Conservation (phyloP, 2,797 vertebrate species). For the Rhodeus uyekii region DNA sequence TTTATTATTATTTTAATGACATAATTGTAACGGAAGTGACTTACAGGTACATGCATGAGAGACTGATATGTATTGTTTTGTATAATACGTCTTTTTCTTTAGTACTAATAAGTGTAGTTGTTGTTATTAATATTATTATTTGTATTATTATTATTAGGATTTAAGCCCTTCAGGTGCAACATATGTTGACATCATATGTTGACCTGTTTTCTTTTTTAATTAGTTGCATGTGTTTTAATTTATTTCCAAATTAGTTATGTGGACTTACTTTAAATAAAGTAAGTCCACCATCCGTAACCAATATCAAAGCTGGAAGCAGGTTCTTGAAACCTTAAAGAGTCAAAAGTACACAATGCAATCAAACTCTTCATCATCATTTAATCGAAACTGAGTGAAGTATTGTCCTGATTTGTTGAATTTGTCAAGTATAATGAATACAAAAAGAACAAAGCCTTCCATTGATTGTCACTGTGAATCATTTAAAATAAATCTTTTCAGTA, state of each 20-base stretch:
- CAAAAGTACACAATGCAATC: not conserved
- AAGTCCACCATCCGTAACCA: not conserved
- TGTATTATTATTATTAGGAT: not conserved
- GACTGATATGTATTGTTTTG: too few species aligned
- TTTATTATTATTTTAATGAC: too few species aligned
- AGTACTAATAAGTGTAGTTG: not conserved
- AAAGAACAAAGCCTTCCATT: not conserved
- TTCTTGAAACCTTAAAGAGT: not conserved
- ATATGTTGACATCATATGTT: constrained; percentile 12
- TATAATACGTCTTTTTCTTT: too few species aligned
- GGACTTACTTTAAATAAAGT: not conserved
- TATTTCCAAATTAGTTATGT: not conserved
- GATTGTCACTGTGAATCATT: not conserved
- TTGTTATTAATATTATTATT: not conserved
- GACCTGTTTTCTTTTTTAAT: not conserved
- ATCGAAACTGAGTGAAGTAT: not conserved
- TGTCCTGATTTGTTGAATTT: constrained; percentile 13
- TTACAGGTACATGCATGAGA: too few species aligned
- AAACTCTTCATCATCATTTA: not conserved
- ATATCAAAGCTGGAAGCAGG: not conserved
- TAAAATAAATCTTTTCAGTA: not conserved
- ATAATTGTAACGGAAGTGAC: too few species aligned
- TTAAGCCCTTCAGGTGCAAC: not conserved
- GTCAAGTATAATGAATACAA: not conserved
- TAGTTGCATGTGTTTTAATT: not conserved